These are phyloP conservation scores for Crypturellus tataupa DNA, from an alignment of 2,797 vertebrate species.

Conservation along the genomic window DNA sequence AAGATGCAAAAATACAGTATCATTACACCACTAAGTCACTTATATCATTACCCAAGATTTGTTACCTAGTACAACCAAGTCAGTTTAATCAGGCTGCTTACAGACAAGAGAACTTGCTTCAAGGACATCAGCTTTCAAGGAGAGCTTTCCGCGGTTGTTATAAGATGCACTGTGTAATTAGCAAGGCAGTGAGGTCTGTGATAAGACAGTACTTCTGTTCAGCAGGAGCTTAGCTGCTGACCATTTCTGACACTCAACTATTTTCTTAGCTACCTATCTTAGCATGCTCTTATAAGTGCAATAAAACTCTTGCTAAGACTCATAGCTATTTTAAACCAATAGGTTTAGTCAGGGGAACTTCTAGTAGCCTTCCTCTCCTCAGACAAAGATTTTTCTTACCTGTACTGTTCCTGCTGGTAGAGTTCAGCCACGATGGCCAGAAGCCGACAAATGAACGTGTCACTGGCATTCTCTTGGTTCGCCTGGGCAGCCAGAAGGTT, in stretches of 20 bases:
- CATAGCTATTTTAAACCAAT: neutral
- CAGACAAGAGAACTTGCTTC: neutral
- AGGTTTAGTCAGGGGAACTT: neutral
- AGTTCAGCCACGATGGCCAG: conserved; percentile 92
- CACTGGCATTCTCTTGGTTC: conserved; percentile 81
- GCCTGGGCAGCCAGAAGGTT: conserved; percentile 89
- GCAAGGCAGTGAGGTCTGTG: neutral
- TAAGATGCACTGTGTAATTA: neutral
- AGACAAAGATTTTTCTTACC: conserved; percentile 78
- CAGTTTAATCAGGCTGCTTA: neutral
- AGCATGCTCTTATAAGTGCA: neutral
- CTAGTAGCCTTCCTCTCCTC: neutral
- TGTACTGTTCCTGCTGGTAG: conserved; percentile 94
- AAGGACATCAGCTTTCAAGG: neutral
- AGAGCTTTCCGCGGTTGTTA: neutral
- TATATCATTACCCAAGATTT: neutral
- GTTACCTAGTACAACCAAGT: neutral
- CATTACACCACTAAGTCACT: neutral
- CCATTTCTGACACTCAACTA: neutral
- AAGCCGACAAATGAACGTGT: conserved; percentile 94
- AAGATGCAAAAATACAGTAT: neutral
- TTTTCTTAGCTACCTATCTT: neutral
- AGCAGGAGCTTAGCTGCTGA: neutral
- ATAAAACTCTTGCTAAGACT: neutral
- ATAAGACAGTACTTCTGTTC: neutral